Base-by-base conservation (phyloP, 2,888 invertebrate genomes). In the Acholoe squamosa region DNA sequence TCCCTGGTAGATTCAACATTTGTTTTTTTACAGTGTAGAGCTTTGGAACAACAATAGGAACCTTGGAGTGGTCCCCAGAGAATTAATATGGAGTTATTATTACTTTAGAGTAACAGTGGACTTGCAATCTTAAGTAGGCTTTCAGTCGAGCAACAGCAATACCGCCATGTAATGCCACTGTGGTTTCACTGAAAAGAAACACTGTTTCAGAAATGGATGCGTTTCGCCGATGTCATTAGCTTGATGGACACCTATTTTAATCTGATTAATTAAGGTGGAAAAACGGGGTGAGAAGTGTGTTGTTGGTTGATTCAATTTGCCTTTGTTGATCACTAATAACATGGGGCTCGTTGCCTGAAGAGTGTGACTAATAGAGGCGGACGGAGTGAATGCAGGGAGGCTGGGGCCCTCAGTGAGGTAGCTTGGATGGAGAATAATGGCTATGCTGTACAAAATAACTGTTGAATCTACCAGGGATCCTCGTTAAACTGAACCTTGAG, bases 231-330 rank as follows among this genome's bases (percentile, higher is more conserved):
- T 61, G 61, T 19, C 61, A n/a, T n/a, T 61, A n/a, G 22, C 61
- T 61, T 71, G 71, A 71, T 71, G 25, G 31, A 71, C 31, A 71
- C 71, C 28, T 71, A 28, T 28, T 71, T 71, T 28, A 71, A 31
- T 71, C 71, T 71, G 71, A 71, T 71, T 71, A 28, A 71, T 71
- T 71, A 71, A 61, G 43, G 61, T n/a, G 5, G 61, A 19, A n/a
- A n/a, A n/a, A n/a, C 5, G n/a, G 61, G 61, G 61, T 61, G 61
- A 61, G 61, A 61, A 61, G 22, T 61, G 61, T 61, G 61, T 61
- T 61, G 61, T 61, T 61, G 22, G n/a, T 3, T 61, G 61, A 61
- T 61, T 61, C n/a, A 61, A 61, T 61, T 61, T 61, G 61, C 61
- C 61, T 61, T 61, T 61, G 22, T 61, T 61, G 61, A 61, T 61